Percentiles rank a stretch among this genome's conserved stretches.
phyloP scores from a whole-genome alignment of 2,113 vertebrate genomes.

The Martes martes region DNA sequence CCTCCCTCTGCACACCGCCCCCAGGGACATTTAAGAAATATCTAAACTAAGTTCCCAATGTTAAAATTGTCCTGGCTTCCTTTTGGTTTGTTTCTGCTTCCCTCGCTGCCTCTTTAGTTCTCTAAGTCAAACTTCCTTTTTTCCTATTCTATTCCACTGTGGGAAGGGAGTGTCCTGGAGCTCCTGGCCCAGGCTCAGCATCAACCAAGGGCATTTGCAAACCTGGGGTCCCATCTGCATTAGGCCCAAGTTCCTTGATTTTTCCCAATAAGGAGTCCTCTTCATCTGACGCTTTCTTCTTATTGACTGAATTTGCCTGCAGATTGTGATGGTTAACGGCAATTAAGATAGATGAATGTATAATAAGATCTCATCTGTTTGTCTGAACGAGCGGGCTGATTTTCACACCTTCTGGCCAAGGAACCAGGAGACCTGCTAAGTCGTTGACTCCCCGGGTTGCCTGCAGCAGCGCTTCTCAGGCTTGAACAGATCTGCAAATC shows the following conservation, averaged over 20 bases:
- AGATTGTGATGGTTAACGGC: not conserved
- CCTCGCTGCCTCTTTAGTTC: not conserved
- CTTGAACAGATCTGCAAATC: not conserved
- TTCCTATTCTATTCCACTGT: rapidly evolving
- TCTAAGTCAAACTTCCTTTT: not conserved
- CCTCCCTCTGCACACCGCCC: not conserved
- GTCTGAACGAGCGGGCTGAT: not conserved
- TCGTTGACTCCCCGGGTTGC: not conserved
- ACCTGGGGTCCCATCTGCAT: not conserved
- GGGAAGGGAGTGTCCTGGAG: not conserved
- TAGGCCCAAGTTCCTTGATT: not conserved
- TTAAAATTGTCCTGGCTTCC: not conserved
- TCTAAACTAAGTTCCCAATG: not conserved
- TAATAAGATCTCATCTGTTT: not conserved
- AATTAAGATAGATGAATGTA: constrained; percentile 15
- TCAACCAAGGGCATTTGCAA: not conserved
- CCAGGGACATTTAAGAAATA: not conserved
- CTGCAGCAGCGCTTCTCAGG: not conserved
- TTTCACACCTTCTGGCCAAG: not conserved
- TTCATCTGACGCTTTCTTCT: not conserved
- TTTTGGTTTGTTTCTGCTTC: not conserved
- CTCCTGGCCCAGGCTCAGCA: not conserved
- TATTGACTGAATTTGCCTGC: constrained; percentile 16
- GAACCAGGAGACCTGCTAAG: not conserved
- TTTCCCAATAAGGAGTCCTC: not conserved